A percentile compares a stretch with the other conserved stretches of the same genome.
phyloP scores from a whole-genome alignment of 2,888 invertebrate genomes.

The Onchidella celtica region DNA sequence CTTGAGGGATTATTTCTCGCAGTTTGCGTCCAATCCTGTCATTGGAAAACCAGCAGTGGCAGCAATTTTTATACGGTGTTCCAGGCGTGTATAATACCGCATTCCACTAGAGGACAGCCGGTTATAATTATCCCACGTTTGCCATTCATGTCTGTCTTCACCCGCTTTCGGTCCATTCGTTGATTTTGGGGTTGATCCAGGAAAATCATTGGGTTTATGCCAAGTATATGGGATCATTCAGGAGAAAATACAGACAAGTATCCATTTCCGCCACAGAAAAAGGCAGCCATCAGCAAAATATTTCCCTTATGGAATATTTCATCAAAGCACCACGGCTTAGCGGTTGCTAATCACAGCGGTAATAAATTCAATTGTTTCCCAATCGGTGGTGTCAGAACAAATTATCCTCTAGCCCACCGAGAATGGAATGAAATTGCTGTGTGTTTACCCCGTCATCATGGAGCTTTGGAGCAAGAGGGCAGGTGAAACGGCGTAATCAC shows the following conservation, averaged over 20 bases:
- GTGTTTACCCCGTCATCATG: background rate
- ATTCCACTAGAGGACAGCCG: conserved; percentile 8
- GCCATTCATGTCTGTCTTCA: conserved; percentile 9
- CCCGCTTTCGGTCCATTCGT: conserved; percentile 4
- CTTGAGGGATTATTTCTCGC: conserved; percentile 1
- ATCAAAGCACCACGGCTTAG: background rate
- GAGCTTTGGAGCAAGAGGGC: background rate
- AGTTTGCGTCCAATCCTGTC: conserved; percentile 4
- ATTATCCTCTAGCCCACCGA: conserved; percentile 2
- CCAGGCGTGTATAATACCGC: conserved; percentile 1
- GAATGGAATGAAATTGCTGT: background rate
- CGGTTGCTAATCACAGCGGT: background rate
- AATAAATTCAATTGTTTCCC: conserved; percentile 9
- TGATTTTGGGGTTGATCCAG: conserved; percentile 5
- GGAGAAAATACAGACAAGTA: background rate
- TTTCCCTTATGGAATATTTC: conserved; percentile 10
- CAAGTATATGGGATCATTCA: background rate
- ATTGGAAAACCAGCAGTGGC: background rate
- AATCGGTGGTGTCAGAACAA: background rate
- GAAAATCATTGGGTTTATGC: background rate
- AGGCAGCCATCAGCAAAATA: background rate
- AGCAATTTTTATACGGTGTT: conserved; percentile 3
- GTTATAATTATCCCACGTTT: conserved; percentile 2
- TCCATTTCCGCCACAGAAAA: background rate
- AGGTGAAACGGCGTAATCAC: background rate